A percentile compares a stretch with the other conserved stretches of the same genome.
phyloP scores from a whole-genome alignment of 2,797 vertebrate species.

The Catharus ustulatus region DNA sequence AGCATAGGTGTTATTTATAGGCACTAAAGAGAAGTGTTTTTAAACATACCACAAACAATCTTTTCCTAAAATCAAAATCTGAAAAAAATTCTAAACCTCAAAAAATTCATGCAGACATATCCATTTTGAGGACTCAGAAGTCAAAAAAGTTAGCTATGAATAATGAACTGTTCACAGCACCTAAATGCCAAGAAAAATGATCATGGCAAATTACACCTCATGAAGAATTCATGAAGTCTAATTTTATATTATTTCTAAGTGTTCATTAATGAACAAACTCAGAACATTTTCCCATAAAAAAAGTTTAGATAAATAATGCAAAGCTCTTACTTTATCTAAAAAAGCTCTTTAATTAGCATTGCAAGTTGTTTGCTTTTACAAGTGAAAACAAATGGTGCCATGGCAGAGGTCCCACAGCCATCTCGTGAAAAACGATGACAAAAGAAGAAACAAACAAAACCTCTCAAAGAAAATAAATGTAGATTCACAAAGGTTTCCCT shows the following conservation, averaged over 20 bases:
- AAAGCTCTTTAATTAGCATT: constrained; percentile 60
- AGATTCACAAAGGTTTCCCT: constrained; percentile 5
- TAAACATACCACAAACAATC: background rate
- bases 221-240: constrained; percentile 71
- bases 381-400: constrained; percentile 59
- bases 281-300: constrained; percentile 44
- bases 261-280: constrained; percentile 72
- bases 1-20: background rate
- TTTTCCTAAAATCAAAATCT: background rate
- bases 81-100: background rate
- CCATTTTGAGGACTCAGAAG: constrained; percentile 29
- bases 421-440: constrained; percentile 27
- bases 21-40: background rate
- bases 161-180: constrained; percentile 63
- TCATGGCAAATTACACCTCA: constrained; percentile 62
- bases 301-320: constrained; percentile 67
- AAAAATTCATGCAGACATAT: constrained; percentile 11
- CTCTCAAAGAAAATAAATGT: background rate
- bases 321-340: constrained; percentile 55
- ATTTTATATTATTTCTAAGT: constrained; percentile 75
- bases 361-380: constrained; percentile 62
- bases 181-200: constrained; percentile 69
- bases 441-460: constrained; percentile 63
- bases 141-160: constrained; percentile 51
- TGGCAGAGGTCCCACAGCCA: constrained; percentile 63